Evolutionary conservation across 2,888 invertebrate genomes (phyloP).

Genomic region (Xiphydria camelus): DNA sequence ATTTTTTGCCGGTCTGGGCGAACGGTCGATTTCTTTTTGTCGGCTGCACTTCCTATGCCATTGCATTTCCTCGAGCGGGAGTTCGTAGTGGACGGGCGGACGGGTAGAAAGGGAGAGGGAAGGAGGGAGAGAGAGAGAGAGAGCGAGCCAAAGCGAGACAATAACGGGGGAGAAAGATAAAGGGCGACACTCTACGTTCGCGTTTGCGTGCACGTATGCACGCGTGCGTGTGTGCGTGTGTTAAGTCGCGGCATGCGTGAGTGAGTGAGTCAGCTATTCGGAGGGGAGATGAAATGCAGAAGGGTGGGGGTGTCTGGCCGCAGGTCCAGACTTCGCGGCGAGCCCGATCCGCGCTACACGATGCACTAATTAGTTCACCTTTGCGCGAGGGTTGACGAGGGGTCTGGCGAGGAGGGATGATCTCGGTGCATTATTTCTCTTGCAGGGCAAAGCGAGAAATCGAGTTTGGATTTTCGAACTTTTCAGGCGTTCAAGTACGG

Average conservation of each 20-base stretch:
- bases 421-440: no score
- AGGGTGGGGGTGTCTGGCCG: slow-evolving; percentile 42
- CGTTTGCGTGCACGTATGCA: no score
- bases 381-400: no score
- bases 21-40: not conserved
- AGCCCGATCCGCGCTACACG: slow-evolving; percentile 36
- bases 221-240: slow-evolving; percentile 14
- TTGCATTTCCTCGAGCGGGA: slow-evolving; percentile 8
- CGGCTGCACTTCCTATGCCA: slow-evolving; percentile 18
- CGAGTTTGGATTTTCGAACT: no score
- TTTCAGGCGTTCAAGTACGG: no score
- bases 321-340: slow-evolving; percentile 32
- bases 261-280: slow-evolving; percentile 37
- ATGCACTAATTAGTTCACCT: slow-evolving; percentile 45
- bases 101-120: slow-evolving; percentile 17
- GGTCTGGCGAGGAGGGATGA: no score
- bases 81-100: slow-evolving; percentile 5
- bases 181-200: no score
- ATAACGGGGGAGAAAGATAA: slow-evolving; percentile 21
- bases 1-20: no score
- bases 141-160: not conserved
- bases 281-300: slow-evolving; percentile 23
- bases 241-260: slow-evolving; percentile 12
- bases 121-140: no score
- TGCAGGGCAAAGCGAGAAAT: no score